Base-by-base conservation (phyloP, 2,888 invertebrate genomes). In the Athrips mouffetella region DNA sequence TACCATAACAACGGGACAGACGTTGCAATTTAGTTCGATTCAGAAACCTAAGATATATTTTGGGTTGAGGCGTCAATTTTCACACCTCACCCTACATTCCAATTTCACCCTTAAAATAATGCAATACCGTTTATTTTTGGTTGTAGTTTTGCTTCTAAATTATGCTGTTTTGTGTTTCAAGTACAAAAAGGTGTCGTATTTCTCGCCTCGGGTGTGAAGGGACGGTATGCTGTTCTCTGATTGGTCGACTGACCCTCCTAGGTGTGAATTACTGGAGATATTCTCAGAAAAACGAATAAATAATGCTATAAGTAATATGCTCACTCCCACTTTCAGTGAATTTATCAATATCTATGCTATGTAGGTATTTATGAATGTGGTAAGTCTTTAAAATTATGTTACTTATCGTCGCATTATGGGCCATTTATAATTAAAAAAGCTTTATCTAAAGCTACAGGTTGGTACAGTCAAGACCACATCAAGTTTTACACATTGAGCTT, bases 181-280 rank as follows among this genome's bases (percentile, higher is more conserved):
- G 49, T 45, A 8, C 27, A 47, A 48, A 62, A 72, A 85, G 83
- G 87, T 88, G 87, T 87, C 76, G 78, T 65, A 75, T 87, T 86
- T 88, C 87, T 68, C 87, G 87, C 87, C 84, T 85, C 59, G 62
- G 76, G 87, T 81, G 87, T 85, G 79, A 88, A 87, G 87, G 87
- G 86, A 79, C 83, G 64, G 51, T 55, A 63, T 73, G 37, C 69
- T 56, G 58, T 49, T 1, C 54, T 33, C 65, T 74, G 76, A 87
- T 88, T 88, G 87, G 87, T 74, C 53, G 67, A 64, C 48, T 27
- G 50, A 52, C 52, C 63, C 52, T 53, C 47, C 53, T 60, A 67
- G 65, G 75, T 77, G 76, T 70, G 77, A 74, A 81, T 81, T 77
- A 73, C 56, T 59, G 64, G 64, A 70, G 63, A 59, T 63, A 54